Evolutionary conservation across 2,797 vertebrate species (phyloP), one percentile per base, ranked within the genome.

Genomic region (Acanthurus tractus): DNA sequence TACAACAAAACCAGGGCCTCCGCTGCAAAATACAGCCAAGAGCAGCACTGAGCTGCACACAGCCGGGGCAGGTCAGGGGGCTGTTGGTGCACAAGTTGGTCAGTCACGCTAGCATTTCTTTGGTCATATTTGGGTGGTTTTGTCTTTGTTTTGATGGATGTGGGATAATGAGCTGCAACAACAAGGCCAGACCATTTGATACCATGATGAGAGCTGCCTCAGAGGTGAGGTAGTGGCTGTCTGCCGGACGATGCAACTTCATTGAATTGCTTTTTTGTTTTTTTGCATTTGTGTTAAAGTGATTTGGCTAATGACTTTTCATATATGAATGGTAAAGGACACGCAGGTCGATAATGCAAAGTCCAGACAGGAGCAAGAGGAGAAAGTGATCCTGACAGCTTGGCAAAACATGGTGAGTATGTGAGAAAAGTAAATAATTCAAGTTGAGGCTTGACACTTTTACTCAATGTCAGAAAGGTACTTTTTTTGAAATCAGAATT

Each of bases 331-430:
- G 42, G 23, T 46, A 15, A 67, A 83, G 79, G 78, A 79, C 23
- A 34, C 36, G 49, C 56, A 62, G 55, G 91, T 29, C 46, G 78
- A 95, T 76, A 90, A 92, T 70, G 87, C 81, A n/a, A 91, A 83
- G 67, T 89, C 86, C 58, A 93, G 89, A 68, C 86, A 88, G 59
- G 93, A 96, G 7, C 89, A 93, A 63, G 96, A 96, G 70, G 95
- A 96, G 79, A 95, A 94, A 45, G 88, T 92, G 64, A 95, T 96
- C 54, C 94, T 96, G 48, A 93, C 85, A 18, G 95, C 95, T 59
- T 96, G 96, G 95, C 94, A 95, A 67, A 95, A 91, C 63, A 96
- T 96, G 96, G 93, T 96, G 83, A 93, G 96, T 70, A 34, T 22
- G 54, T 1, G 0, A 46, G 9, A 5, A 49, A 56, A 54, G 4